Conservation (phyloP, 2,113 vertebrate species). For the Strigops habroptila region DNA sequence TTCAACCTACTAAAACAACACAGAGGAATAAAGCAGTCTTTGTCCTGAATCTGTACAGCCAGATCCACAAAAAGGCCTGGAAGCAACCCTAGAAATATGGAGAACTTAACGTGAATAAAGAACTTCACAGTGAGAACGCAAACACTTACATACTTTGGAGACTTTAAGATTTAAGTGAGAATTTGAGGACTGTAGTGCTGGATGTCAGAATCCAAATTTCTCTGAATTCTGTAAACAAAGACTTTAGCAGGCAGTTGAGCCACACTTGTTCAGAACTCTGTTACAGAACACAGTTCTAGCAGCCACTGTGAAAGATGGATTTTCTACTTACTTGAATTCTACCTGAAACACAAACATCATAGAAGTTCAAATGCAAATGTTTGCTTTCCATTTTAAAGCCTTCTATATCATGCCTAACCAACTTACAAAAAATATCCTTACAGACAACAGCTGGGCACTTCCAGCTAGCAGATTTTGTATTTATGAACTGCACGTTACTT, state of each 20-base stretch:
- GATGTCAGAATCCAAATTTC: neutral
- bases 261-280: accelerated
- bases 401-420: neutral
- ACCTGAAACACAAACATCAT: neutral
- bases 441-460: neutral
- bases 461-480: neutral
- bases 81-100: neutral
- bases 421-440: neutral
- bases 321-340: neutral
- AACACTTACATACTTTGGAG: neutral
- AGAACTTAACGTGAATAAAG: neutral
- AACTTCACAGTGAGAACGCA: neutral
- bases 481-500: neutral
- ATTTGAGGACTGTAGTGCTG: neutral
- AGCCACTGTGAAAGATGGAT: neutral
- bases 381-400: neutral
- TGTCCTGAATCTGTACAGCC: neutral
- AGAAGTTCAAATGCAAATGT: neutral
- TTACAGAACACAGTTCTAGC: neutral
- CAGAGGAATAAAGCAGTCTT: neutral
- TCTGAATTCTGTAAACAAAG: neutral
- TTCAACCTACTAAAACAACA: neutral
- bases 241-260: neutral
- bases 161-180: neutral
- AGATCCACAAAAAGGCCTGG: neutral